Percentiles rank a stretch among this genome's conserved stretches.
phyloP scores from a whole-genome alignment of 1,140 invertebrate species.

The Drosophila parabipectinata region DNA sequence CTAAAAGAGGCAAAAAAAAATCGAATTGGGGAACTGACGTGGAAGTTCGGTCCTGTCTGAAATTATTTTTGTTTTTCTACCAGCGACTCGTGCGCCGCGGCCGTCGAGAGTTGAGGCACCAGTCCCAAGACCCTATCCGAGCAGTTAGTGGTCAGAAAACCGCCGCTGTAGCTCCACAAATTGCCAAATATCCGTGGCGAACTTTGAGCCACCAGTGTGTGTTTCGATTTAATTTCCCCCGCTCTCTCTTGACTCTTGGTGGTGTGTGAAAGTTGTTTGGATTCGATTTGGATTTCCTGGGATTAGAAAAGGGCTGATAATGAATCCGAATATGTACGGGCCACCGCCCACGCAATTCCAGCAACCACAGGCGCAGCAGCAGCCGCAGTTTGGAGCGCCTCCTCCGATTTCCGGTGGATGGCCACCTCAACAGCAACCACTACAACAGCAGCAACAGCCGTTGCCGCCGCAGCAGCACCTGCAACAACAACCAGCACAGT shows the following conservation, averaged over 20 bases:
- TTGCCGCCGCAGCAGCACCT: constrained; percentile 29
- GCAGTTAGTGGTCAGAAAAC: constrained; percentile 36
- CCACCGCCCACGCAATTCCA: constrained; percentile 69
- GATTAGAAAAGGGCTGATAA: constrained; percentile 13
- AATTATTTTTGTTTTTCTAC: constrained; percentile 60
- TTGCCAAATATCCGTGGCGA: constrained; percentile 38
- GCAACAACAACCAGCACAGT: constrained; percentile 62
- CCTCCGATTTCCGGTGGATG: constrained; percentile 59
- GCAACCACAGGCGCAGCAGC: constrained; percentile 38
- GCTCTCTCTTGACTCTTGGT: constrained; percentile 9
- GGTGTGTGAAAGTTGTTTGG: constrained; percentile 69
- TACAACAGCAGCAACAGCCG: constrained; percentile 33
- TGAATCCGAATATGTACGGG: constrained; percentile 76
- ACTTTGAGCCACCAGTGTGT: constrained; percentile 65
- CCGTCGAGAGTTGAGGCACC: constrained; percentile 23
- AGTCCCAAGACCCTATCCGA: constrained; percentile 20
- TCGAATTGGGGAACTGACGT: constrained; percentile 80
- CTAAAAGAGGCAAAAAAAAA: constrained; percentile 71
- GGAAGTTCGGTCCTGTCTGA: constrained; percentile 73
- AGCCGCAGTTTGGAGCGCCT: constrained; percentile 61
- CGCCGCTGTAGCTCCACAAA: constrained; percentile 25
- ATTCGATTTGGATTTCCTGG: neutral
- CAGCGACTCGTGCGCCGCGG: constrained; percentile 37
- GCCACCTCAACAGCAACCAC: constrained; percentile 65
- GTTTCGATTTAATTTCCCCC: constrained; percentile 2